A percentile compares a stretch with the other conserved stretches of the same genome.
These are phyloP conservation scores for Camponotus floridanus DNA, from an alignment of 1,140 invertebrate species.

Conservation along the genomic window DNA sequence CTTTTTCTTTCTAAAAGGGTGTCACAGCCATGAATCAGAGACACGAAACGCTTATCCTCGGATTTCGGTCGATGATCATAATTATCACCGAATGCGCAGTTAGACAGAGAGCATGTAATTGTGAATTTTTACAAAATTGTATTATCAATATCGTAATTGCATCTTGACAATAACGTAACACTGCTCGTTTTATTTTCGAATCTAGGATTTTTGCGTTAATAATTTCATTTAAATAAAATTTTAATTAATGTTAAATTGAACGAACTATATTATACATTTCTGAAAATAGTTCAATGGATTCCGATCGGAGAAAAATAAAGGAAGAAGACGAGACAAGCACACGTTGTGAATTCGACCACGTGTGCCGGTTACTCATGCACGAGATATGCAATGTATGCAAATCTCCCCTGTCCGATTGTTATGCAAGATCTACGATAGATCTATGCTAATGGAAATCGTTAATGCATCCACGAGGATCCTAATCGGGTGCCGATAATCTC, in stretches of 20 bases:
- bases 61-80: not conserved
- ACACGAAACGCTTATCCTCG: not conserved
- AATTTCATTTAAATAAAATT: not conserved
- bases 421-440: constrained; percentile 75
- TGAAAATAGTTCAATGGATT: not conserved
- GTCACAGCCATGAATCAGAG: constrained; percentile 7
- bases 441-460: constrained; percentile 84
- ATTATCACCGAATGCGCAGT: not conserved
- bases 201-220: not conserved
- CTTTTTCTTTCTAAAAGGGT: constrained; percentile 1
- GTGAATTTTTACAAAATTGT: not conserved
- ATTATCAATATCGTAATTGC: not conserved
- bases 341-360: constrained; percentile 72
- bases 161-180: not conserved
- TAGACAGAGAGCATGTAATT: not conserved
- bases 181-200: not conserved
- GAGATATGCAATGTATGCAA: constrained; percentile 52
- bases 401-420: constrained; percentile 54
- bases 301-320: not conserved
- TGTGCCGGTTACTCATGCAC: constrained; percentile 70
- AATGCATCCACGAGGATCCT: constrained; percentile 81
- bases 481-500: constrained; percentile 76
- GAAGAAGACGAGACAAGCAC: constrained; percentile 32
- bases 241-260: not conserved
- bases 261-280: not conserved